These are phyloP conservation scores for Peromyscus attwateri DNA, from an alignment of 2,797 vertebrate genomes.

Conservation along the genomic window DNA sequence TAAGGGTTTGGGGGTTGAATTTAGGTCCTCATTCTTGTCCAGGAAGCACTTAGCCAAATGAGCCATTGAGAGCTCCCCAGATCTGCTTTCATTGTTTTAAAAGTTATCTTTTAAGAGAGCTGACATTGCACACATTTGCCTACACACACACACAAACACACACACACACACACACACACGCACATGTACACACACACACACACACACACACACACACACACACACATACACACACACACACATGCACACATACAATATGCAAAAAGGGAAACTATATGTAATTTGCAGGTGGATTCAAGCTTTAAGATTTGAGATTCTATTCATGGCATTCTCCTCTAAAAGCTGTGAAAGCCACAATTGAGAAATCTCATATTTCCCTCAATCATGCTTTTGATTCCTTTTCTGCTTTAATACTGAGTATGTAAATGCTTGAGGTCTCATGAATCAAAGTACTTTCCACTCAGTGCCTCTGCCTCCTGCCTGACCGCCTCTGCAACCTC, in stretches of 20 bases:
- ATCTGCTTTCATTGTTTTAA: slow-evolving; percentile 33
- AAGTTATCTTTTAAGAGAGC: slow-evolving; percentile 59
- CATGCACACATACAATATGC: not conserved
- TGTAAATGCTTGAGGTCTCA: slow-evolving; percentile 78
- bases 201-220: not conserved
- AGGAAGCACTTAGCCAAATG: not conserved
- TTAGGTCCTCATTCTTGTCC: not conserved
- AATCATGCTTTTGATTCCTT: slow-evolving; percentile 66
- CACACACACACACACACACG: not conserved
- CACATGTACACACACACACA: not conserved
- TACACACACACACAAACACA: not conserved
- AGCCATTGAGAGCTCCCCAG: not conserved
- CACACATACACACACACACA: not conserved
- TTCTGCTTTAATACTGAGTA: slow-evolving; percentile 71
- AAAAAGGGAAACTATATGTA: slow-evolving; percentile 64
- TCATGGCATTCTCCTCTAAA: slow-evolving; percentile 56
- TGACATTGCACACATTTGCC: not conserved
- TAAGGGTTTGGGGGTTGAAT: not conserved
- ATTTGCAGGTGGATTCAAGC: slow-evolving; percentile 67
- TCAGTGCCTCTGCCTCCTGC: slow-evolving; percentile 73
- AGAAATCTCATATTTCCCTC: slow-evolving; percentile 76
- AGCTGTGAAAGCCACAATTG: slow-evolving; percentile 62
- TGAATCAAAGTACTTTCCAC: slow-evolving; percentile 77
- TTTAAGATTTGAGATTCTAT: slow-evolving; percentile 66
- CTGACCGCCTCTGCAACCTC: slow-evolving; percentile 78